Percentiles rank a stretch among this genome's conserved stretches.
These are phyloP conservation scores for Gallinago media DNA, from an alignment of 2,113 vertebrate genomes.

Conservation along the genomic window DNA sequence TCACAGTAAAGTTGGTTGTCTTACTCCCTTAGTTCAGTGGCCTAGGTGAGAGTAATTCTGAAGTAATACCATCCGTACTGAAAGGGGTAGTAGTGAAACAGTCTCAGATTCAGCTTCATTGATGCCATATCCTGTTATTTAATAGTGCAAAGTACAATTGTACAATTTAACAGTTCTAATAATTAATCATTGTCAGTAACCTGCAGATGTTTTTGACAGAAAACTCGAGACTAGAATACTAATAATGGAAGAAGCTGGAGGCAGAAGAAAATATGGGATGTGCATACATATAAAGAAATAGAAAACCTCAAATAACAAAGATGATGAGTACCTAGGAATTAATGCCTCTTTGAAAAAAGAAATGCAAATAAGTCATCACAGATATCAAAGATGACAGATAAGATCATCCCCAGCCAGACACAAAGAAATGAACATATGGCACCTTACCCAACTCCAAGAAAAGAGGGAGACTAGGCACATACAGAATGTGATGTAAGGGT, in stretches of 20 bases:
- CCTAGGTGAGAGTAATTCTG: neutral
- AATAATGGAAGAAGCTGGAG: neutral
- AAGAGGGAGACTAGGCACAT: neutral
- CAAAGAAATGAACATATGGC: neutral
- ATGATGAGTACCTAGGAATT: neutral
- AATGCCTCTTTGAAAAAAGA: neutral
- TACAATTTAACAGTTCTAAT: neutral
- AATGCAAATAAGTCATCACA: neutral
- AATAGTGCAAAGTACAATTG: neutral
- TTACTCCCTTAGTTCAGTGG: neutral
- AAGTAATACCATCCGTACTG: neutral
- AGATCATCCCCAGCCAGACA: neutral
- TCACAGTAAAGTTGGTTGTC: neutral
- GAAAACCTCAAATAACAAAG: neutral
- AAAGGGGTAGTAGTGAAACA: neutral
- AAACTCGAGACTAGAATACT: neutral
- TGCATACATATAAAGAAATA: neutral
- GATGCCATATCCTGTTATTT: neutral
- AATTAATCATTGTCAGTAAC: neutral
- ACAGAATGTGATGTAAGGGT: neutral
- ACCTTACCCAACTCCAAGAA: neutral
- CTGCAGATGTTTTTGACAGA: neutral
- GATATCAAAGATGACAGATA: neutral
- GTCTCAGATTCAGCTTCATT: neutral
- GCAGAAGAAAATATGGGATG: neutral